These are phyloP conservation scores for Drosophila pachea DNA, from an alignment of 1,140 invertebrate species.

Conservation along the genomic window DNA sequence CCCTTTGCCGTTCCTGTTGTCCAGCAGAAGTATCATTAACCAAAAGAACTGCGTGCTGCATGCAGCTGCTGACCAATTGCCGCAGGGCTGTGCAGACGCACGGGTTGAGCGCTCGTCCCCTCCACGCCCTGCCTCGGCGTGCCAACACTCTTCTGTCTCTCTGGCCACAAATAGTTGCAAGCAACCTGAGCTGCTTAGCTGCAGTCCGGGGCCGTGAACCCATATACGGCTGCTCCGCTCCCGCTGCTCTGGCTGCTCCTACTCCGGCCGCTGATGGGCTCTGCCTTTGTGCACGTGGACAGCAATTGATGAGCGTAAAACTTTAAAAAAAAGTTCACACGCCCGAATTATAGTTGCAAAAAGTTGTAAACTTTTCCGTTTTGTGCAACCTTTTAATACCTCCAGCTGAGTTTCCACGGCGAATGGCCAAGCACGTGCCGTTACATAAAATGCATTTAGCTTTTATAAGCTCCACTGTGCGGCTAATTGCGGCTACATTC, in stretches of 20 bases:
- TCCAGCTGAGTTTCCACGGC: background rate
- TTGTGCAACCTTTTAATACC: background rate
- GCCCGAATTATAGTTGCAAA: conserved; percentile 34
- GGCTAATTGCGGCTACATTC: too few relatives aligned
- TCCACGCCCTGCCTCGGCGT: too few relatives aligned
- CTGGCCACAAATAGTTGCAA: conserved; percentile 33
- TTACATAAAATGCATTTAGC: background rate
- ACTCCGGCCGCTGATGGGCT: background rate
- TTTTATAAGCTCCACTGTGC: background rate
- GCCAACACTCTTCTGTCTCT: too few relatives aligned
- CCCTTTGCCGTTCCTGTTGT: conserved; percentile 36
- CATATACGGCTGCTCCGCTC: conserved; percentile 3
- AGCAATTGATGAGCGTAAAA: conserved; percentile 47
- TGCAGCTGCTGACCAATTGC: conserved; percentile 52
- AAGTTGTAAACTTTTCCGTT: background rate
- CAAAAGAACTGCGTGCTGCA: conserved; percentile 73
- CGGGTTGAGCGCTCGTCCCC: too few relatives aligned
- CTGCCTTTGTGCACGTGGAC: background rate
- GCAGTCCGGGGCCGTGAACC: conserved; percentile 34
- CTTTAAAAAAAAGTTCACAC: conserved; percentile 36
- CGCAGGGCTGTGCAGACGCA: background rate
- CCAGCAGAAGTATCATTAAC: conserved; percentile 75
- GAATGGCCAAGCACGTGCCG: too few relatives aligned
- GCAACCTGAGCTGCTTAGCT: conserved; percentile 64
- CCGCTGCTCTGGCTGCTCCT: background rate